phyloP scores from a whole-genome alignment of 1,140 invertebrate species.

The Drosophila tristis region DNA sequence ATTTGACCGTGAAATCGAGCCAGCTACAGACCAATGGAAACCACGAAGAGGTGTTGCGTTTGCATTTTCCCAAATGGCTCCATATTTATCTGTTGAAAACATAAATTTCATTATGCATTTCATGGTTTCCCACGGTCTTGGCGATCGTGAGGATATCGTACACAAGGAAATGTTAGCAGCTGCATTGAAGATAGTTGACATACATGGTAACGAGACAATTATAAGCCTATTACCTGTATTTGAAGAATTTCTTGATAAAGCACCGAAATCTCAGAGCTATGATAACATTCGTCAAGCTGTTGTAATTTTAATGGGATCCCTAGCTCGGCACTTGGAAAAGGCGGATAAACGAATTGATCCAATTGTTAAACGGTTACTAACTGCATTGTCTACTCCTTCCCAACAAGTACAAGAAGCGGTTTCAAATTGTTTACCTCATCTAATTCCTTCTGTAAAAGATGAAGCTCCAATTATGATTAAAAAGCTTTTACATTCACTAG shows the following conservation, averaged over 20 bases:
- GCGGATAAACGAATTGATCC: slow-evolving; percentile 95
- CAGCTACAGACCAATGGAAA: slow-evolving; percentile 93
- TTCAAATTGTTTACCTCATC: slow-evolving; percentile 96
- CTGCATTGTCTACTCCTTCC: slow-evolving; percentile 97
- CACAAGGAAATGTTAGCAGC: slow-evolving; percentile 96
- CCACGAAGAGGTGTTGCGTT: slow-evolving; percentile 94
- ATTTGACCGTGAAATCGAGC: slow-evolving; percentile 94
- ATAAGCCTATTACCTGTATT: slow-evolving; percentile 93
- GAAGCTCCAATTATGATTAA: slow-evolving; percentile 95
- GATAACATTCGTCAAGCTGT: slow-evolving; percentile 97
- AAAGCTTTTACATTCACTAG: slow-evolving; percentile 93
- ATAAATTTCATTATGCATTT: slow-evolving; percentile 90
- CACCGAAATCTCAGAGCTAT: slow-evolving; percentile 94
- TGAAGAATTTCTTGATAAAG: slow-evolving; percentile 95
- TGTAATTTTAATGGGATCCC: slow-evolving; percentile 97
- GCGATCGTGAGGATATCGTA: slow-evolving; percentile 93
- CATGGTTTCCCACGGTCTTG: slow-evolving; percentile 94
- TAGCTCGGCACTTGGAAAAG: slow-evolving; percentile 97
- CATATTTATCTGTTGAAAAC: slow-evolving; percentile 86
- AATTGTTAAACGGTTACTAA: slow-evolving; percentile 95
- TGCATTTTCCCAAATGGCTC: slow-evolving; percentile 90
- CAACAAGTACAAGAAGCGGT: slow-evolving; percentile 99
- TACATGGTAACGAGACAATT: slow-evolving; percentile 94
- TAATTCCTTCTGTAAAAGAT: slow-evolving; percentile 96
- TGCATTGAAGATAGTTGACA: slow-evolving; percentile 94